Percentiles rank a stretch among this genome's conserved stretches.
Evolutionary conservation across 2,888 invertebrate genomes (phyloP).

Genomic region (Stomorhina lunata): DNA sequence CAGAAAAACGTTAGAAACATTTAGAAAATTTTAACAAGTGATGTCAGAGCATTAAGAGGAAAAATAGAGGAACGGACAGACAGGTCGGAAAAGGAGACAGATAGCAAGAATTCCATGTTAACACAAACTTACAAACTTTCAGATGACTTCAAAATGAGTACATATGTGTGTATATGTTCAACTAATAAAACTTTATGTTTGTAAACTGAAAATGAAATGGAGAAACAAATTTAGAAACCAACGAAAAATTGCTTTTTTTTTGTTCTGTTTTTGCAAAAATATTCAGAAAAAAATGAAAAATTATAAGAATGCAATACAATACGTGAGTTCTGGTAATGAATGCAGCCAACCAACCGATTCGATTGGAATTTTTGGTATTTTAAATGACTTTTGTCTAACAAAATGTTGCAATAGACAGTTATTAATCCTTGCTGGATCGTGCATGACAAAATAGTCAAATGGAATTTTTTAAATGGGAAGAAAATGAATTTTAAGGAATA

Average conservation of each 20-base stretch:
- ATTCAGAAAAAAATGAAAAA: neutral
- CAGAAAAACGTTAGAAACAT: neutral
- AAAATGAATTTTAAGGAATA: no score
- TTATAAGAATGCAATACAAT: conserved; percentile 38
- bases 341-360: conserved; percentile 13
- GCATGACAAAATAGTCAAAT: neutral
- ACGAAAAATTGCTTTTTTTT: neutral
- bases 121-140: neutral
- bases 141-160: no score
- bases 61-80: neutral
- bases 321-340: conserved; percentile 22
- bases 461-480: neutral
- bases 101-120: neutral
- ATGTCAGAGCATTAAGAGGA: conserved; percentile 29
- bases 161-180: neutral
- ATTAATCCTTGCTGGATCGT: neutral
- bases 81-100: no score
- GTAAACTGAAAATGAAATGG: neutral
- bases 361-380: neutral
- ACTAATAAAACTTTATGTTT: conserved; percentile 32
- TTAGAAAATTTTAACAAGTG: conserved; percentile 30
- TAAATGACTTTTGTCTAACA: conserved; percentile 1
- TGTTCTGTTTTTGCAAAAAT: no score
- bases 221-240: neutral
- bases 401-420: neutral